These are phyloP conservation scores for Falcaria lacertinaria DNA, from an alignment of 2,888 invertebrate genomes.

Conservation along the genomic window DNA sequence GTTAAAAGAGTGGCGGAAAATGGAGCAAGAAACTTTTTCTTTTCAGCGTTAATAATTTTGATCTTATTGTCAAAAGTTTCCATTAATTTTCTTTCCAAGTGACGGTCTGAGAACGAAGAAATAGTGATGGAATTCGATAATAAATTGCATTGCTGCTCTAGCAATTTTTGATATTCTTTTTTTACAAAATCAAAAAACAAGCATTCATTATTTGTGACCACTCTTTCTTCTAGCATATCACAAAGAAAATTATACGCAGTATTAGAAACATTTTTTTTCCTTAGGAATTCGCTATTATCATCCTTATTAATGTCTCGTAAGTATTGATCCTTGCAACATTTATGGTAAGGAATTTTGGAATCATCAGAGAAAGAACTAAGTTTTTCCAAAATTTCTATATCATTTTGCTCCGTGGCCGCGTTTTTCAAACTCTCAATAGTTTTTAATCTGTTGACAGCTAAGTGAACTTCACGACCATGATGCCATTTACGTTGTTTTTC, in stretches of 20 bases:
- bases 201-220: slow-evolving; percentile 25
- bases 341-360: slow-evolving; percentile 16
- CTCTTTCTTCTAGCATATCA: slow-evolving; percentile 20
- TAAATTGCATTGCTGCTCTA: slow-evolving; percentile 19
- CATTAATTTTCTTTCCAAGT: slow-evolving; percentile 18
- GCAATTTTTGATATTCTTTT: slow-evolving; percentile 22
- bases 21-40: slow-evolving; percentile 28
- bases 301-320: slow-evolving; percentile 13
- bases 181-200: slow-evolving; percentile 25
- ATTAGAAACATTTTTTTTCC: slow-evolving; percentile 4
- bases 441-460: slow-evolving; percentile 17
- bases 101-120: slow-evolving; percentile 20
- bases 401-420: slow-evolving; percentile 15
- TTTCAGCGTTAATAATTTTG: slow-evolving; percentile 22
- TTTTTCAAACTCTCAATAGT: slow-evolving; percentile 17
- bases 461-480: slow-evolving; percentile 19
- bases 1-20: too few relatives aligned
- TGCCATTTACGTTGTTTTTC: slow-evolving; percentile 18
- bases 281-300: background rate
- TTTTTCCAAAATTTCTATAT: slow-evolving; percentile 16
- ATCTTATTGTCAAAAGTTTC: slow-evolving; percentile 21
- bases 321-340: slow-evolving; percentile 19
- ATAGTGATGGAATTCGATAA: slow-evolving; percentile 21
- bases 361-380: slow-evolving; percentile 17
- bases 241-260: slow-evolving; percentile 21